Conservation (phyloP, 2,113 vertebrate species). For the Rafetus swinhoei region DNA sequence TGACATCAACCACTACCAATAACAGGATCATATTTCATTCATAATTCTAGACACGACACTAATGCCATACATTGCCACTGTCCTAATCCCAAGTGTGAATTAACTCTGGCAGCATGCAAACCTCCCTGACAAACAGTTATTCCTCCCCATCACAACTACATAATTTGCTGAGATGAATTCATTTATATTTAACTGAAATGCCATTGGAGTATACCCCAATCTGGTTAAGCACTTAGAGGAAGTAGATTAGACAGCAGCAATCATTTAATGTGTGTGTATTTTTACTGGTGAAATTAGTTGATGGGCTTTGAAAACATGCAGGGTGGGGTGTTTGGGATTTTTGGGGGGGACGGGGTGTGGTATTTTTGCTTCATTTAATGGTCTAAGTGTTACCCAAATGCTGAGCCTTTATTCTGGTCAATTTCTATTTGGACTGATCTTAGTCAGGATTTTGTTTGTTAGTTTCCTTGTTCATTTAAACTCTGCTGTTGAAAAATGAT, state of each 20-base stretch:
- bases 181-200: neutral
- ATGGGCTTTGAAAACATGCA: no score
- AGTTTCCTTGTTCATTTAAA: slow-evolving; percentile 62
- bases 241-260: neutral
- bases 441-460: slow-evolving; percentile 57
- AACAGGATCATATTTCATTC: neutral
- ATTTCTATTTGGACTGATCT: neutral
- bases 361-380: neutral
- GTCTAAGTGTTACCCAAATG: neutral
- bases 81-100: neutral
- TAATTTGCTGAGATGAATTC: neutral
- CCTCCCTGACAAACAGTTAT: no score
- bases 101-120: no score
- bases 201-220: neutral
- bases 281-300: no score
- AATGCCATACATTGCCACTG: no score
- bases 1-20: neutral
- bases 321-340: no score
- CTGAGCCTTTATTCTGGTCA: neutral
- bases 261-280: no score
- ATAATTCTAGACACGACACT: no score
- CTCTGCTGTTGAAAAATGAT: slow-evolving; percentile 66
- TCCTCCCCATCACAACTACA: no score
- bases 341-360: no score
- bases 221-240: neutral